A percentile compares a stretch with the other conserved stretches of the same genome.
Evolutionary conservation across 2,797 vertebrate genomes (phyloP).

Genomic region (Pogonophryne albipinna): DNA sequence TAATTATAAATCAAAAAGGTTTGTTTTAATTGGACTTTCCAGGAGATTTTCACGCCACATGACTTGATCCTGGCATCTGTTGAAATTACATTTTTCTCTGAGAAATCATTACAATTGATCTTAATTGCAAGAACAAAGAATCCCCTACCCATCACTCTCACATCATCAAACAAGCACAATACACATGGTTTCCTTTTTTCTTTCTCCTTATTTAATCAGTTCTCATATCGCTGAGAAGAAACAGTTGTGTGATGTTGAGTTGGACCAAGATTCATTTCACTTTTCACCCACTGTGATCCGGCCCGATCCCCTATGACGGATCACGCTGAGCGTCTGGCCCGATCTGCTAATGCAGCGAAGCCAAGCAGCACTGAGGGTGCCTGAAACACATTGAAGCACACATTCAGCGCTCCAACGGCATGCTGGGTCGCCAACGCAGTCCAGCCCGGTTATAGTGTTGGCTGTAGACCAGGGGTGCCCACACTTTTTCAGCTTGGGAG

Average conservation of each 20-base stretch:
- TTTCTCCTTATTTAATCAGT: conserved; percentile 29
- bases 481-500: too few relatives aligned
- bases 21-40: conserved; percentile 74
- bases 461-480: background rate
- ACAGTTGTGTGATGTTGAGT: conserved; percentile 28
- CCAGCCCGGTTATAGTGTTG: conserved; percentile 20
- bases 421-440: conserved; percentile 34
- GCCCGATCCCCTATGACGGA: conserved; percentile 47
- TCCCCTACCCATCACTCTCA: conserved; percentile 29
- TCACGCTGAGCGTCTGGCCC: conserved; percentile 52
- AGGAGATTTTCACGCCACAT: conserved; percentile 49
- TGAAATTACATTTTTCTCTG: conserved; percentile 58
- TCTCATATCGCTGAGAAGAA: conserved; percentile 35
- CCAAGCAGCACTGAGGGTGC: conserved; percentile 45
- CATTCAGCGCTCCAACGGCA: conserved; percentile 45
- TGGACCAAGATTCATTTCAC: conserved; percentile 44
- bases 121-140: conserved; percentile 65
- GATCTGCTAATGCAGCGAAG: conserved; percentile 48
- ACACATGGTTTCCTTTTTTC: conserved; percentile 45
- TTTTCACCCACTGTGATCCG: conserved; percentile 49
- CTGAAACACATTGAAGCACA: conserved; percentile 50
- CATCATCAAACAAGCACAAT: conserved; percentile 36
- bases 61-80: conserved; percentile 48
- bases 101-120: conserved; percentile 67
- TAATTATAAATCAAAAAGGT: conserved; percentile 80